A percentile compares a stretch with the other conserved stretches of the same genome.
Conservation (phyloP, 2,113 vertebrate genomes). For the Anarrhichthys ocellatus region DNA sequence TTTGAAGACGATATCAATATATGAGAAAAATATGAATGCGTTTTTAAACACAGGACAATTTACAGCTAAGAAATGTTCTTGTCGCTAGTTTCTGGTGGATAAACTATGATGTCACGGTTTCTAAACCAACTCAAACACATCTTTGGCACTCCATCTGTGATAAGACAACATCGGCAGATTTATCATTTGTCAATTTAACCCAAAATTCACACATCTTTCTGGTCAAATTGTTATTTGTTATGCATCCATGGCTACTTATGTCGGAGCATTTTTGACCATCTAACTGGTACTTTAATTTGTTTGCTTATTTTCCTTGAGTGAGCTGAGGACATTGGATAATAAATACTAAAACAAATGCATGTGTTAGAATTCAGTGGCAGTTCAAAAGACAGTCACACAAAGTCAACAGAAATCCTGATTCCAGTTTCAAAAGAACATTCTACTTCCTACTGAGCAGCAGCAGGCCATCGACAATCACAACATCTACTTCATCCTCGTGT, state of each 20-base stretch:
- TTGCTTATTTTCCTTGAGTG: neutral
- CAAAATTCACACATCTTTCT: neutral
- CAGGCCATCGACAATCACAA: constrained; percentile 8
- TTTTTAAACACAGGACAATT: neutral
- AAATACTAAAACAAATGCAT: neutral
- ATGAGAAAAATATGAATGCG: neutral
- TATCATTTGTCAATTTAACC: neutral
- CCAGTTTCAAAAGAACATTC: neutral
- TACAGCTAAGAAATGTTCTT: neutral
- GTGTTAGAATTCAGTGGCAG: neutral
- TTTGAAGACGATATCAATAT: neutral
- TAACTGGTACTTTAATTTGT: neutral
- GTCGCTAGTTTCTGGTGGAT: neutral
- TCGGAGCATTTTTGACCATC: no score
- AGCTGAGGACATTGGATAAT: neutral
- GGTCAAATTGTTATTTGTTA: neutral
- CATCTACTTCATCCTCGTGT: constrained; percentile 17
- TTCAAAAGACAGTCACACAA: neutral
- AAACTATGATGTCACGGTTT: neutral
- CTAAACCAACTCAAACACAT: neutral
- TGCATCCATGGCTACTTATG: neutral
- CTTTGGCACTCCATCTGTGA: neutral
- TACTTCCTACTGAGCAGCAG: neutral
- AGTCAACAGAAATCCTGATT: neutral
- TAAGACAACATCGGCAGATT: neutral